Evolutionary conservation across 1,140 invertebrate genomes (phyloP).

Genomic region (Heterodera schachtii): DNA sequence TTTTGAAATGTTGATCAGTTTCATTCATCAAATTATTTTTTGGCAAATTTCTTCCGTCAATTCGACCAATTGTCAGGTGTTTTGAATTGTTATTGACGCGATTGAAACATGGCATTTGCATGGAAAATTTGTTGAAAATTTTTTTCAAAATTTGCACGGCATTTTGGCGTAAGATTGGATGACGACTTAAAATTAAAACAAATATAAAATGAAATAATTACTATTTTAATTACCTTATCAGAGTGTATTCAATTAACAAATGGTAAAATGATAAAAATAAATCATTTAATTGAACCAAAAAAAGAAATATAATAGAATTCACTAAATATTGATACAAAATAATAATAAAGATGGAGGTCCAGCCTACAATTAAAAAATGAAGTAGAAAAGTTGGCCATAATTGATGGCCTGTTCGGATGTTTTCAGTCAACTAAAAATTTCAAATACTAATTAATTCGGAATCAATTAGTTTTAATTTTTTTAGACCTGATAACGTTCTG

Average conservation of each 20-base stretch:
- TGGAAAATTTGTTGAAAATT: background rate
- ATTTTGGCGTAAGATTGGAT: background rate
- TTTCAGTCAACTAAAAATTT: background rate
- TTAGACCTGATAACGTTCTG: background rate
- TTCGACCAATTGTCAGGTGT: background rate
- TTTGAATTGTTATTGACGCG: background rate
- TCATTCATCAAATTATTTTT: background rate
- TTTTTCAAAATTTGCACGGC: background rate
- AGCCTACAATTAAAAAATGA: slow-evolving; percentile 7
- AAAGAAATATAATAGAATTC: too few relatives aligned
- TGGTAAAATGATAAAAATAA: background rate
- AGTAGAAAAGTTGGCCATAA: slow-evolving; percentile 13
- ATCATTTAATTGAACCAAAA: too few relatives aligned
- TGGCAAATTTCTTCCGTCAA: background rate
- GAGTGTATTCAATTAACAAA: background rate
- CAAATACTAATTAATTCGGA: background rate
- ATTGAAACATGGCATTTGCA: background rate
- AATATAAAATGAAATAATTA: background rate
- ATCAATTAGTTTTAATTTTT: background rate
- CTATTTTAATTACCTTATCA: background rate
- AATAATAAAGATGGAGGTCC: background rate
- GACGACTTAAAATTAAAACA: background rate
- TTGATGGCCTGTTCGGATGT: slow-evolving; percentile 3
- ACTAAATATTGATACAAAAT: background rate
- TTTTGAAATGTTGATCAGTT: background rate